Evolutionary conservation across 2,113 vertebrate genomes (phyloP), one percentile per base, ranked within the genome.

Genomic region (Dipodomys stephensi): DNA sequence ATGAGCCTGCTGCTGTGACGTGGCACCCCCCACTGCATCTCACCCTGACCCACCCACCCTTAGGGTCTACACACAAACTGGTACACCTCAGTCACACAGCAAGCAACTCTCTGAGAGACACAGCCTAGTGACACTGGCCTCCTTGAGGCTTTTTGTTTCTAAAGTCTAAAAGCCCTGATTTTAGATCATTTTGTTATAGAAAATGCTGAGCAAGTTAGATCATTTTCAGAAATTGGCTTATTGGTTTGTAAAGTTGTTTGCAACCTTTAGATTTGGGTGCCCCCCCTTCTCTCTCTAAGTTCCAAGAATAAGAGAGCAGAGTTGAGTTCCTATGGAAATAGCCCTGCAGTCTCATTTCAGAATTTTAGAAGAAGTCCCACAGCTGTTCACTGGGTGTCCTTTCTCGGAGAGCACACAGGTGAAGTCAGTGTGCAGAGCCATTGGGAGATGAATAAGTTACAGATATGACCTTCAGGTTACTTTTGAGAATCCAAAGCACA

Each of bases 361-460:
- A 20, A 87, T 60, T 68, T 79, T 96, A 39, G 39, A 39, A 39
- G 39, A 39, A 39, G 39, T 39, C 39, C 39, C 39, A 39, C 39
- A 5, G 39, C 39, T 39, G 39, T 39, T 39, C 39, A 39, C 39
- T 39, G 39, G 22, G 7, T 19, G 86, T 67, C 44, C 53, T 91
- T 94, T 93, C 90, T 74, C 83, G 90, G 92, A 91, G 93, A 81
- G 89, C 1, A 86, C 69, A 18, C 49, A 6, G 64, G 71, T 88
- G 83, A 92, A 62, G 81, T 65, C 32, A 62, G 57, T 81, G 76
- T 35, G 9, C 16, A 49, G 83, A 23, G 80, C 35, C 65, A 35
- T 22, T 80, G 90, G 57, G 30, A 90, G 93, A 69, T 93, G 91
- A 92, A 80, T 71, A 91, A 64, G 91, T 80, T 81, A 74, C 49